A percentile compares a stretch with the other conserved stretches of the same genome.
Evolutionary conservation across 2,797 vertebrate species (phyloP).

Genomic region (Oreortyx pictus): DNA sequence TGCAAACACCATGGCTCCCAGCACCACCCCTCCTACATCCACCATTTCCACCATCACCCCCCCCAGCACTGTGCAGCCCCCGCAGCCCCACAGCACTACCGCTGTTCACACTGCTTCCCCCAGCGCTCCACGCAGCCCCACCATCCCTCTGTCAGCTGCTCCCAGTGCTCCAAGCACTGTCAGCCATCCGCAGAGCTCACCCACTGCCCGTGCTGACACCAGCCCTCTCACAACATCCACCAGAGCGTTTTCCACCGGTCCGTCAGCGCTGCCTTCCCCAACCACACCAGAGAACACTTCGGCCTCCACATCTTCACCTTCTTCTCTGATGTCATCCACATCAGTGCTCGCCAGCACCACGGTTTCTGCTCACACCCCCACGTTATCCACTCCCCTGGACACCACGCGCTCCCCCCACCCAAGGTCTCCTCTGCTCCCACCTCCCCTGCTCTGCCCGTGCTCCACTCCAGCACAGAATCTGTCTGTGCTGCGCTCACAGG

Average conservation of each 20-base stretch:
- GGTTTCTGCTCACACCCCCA: not conserved
- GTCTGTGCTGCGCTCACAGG: rapidly evolving
- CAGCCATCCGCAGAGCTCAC: not conserved
- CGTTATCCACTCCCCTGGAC: not conserved
- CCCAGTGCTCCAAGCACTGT: not conserved
- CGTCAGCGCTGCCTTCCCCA: not conserved
- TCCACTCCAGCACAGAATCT: not conserved
- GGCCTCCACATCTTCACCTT: not conserved
- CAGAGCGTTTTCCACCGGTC: rapidly evolving
- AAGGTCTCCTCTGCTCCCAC: not conserved
- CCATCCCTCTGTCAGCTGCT: not conserved
- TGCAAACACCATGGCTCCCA: not conserved
- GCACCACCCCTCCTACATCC: not conserved
- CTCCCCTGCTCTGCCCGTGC: not conserved
- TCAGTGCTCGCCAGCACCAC: rapidly evolving
- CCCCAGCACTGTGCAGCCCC: not conserved
- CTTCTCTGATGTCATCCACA: rapidly evolving
- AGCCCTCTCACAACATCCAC: not conserved
- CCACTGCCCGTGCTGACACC: not conserved
- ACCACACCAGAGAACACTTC: not conserved
- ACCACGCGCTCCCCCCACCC: not conserved
- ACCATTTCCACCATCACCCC: rapidly evolving
- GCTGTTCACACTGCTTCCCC: rapidly evolving
- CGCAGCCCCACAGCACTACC: not conserved
- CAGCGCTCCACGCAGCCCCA: not conserved